Evolutionary conservation across 1,140 invertebrate species (phyloP), one percentile per base, ranked within the genome.

Genomic region (Philaenus spumarius): DNA sequence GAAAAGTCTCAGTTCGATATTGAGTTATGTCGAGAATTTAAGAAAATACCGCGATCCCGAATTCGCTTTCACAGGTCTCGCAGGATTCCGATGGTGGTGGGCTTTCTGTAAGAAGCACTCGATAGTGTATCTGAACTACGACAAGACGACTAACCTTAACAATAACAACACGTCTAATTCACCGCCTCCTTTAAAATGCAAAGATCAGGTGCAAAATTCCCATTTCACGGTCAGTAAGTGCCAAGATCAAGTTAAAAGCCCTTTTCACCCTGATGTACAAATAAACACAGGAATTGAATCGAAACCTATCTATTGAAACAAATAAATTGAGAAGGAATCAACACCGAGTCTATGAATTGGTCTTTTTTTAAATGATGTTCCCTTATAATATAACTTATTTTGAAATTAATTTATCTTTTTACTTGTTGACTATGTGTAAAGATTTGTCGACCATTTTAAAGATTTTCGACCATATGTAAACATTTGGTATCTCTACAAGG

Each of bases 31-130:
- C 14, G 80, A 85, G 62, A 82, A 79, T 61, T 65, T 87, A 23
- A 73, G 77, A 61, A 75, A 78, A 45, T 70, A 68, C 15, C 75
- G 81, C 56, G 82, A 86, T 58, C 82, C 84, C 0, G 75, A 73
- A 55, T 87, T 87, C 66, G 69, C 76, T 20, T 86, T 87, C 62
- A 78, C 79, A 40, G 83, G 83, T 4, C 72, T 86, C 6, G 79
- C 80, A 6, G 85, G 85, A 1, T 88, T 86, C 64, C 71, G 84
- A 17, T 88, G 86, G 86, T 87, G 86, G 86, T 88, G 85, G 85
- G 85, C 85, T 0, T 88, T 88, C 65, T 87, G 85, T 74, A 87
- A 87, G 68, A 87, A 88, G 66, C 82, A 88, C 71, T 83, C 82
- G 43, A 85, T 88, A 54, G 83, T 86, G 17, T 82, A 81, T 2